Evolutionary conservation across 2,113 vertebrate species (phyloP), one percentile per base, ranked within the genome.

Genomic region (Australoheros scitulus): DNA sequence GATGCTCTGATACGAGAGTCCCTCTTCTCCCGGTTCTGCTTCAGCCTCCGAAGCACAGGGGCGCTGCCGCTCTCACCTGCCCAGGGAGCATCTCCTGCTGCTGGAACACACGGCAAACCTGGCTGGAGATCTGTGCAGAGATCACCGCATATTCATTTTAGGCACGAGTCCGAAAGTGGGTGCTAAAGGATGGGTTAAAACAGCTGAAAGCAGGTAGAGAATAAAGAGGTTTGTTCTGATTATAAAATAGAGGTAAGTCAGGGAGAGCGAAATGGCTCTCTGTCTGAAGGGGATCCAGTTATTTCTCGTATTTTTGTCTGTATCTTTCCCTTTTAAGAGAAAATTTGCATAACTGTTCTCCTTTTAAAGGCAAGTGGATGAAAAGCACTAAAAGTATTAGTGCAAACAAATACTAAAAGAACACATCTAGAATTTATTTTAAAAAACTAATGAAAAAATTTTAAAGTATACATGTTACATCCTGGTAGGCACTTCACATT

Each of bases 21-120:
- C 82, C 95, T 94, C 81, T 94, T 94, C 84, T 95, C 94, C 18
- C 94, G 61, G 91, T 95, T 96, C 75, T 95, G 92, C 26, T 81
- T 94, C 83, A 96, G 94, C 77, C 95, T 93, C 29, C 94, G 93
- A 59, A 95, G 92, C 56, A 96, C 95, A 2, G 95, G 95, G 61
- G 84, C 56, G 20, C 34, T 79, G 52, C 88, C 43, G 26, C 58
- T 77, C 82, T 93, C 91, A 5, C 68, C 78, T 1, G 77, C 83
- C 93, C 94, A 94, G 68, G 90, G 87, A 61, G 22, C n/a, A 0
- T 60, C 79, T 20, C 55, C 83, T 50, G 82, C 80, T 36, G 64
- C 88, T 32, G 91, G 86, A 76, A n/a, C 79, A 3, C 20, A 6
- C 9, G 15, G 85, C 9, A 55, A 17, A 36, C 63, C 81, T 9